Evolutionary conservation across 1,140 invertebrate genomes (phyloP).

Genomic region (Agraylea sexmaculata): DNA sequence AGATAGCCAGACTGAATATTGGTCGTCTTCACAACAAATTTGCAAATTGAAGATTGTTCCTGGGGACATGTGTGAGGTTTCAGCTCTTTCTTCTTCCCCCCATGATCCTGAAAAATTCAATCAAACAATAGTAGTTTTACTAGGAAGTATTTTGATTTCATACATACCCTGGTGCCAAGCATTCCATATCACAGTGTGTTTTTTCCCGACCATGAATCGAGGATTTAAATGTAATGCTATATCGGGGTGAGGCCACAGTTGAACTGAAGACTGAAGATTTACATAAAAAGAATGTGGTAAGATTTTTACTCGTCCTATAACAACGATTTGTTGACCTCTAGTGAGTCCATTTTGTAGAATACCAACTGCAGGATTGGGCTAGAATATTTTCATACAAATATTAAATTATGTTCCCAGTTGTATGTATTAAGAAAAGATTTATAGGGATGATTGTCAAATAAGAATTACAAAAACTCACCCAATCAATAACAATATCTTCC

Average conservation of each 20-base stretch:
- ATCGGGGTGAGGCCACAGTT: slow-evolving; percentile 49
- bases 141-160: neutral
- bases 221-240: slow-evolving; percentile 55
- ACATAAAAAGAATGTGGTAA: slow-evolving; percentile 55
- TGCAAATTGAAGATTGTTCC: slow-evolving; percentile 25
- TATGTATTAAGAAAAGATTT: neutral
- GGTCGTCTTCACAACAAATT: slow-evolving; percentile 23
- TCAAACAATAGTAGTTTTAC: slow-evolving; percentile 5
- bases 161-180: slow-evolving; percentile 32
- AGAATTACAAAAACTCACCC: slow-evolving; percentile 1
- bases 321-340: slow-evolving; percentile 39
- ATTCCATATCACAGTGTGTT: slow-evolving; percentile 37
- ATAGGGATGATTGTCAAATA: neutral
- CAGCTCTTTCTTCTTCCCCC: slow-evolving; percentile 28
- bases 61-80: slow-evolving; percentile 26
- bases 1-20: slow-evolving; percentile 28
- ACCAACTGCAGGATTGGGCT: slow-evolving; percentile 23
- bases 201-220: slow-evolving; percentile 38
- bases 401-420: neutral
- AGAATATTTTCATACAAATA: no score
- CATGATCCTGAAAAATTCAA: slow-evolving; percentile 20
- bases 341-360: slow-evolving; percentile 33
- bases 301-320: slow-evolving; percentile 48
- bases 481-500: slow-evolving; percentile 4
- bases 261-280: slow-evolving; percentile 51